These are phyloP conservation scores for Petrolisthes cinctipes DNA, from an alignment of 2,888 invertebrate genomes.

Conservation along the genomic window DNA sequence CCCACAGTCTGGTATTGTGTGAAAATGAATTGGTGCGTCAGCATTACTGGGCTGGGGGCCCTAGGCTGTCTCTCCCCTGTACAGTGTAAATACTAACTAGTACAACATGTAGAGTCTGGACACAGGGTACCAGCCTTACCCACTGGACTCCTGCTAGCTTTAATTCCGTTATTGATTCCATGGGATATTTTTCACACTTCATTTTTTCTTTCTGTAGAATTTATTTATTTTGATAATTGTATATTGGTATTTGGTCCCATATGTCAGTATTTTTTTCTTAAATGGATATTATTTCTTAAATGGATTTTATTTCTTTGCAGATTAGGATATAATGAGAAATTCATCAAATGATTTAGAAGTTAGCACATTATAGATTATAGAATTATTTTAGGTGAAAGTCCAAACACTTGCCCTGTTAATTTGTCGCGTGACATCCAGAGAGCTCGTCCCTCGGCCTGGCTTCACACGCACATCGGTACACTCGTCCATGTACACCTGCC, in stretches of 20 bases:
- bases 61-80: constrained; percentile 56
- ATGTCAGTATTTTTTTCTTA: constrained; percentile 19
- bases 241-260: constrained; percentile 38
- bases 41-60: constrained; percentile 23
- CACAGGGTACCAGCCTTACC: constrained; percentile 61
- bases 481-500: constrained; percentile 54
- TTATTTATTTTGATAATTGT: constrained; percentile 54
- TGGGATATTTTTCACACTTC: constrained; percentile 38
- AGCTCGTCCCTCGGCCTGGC: constrained; percentile 20
- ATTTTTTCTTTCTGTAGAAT: constrained; percentile 30
- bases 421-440: not conserved
- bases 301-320: constrained; percentile 25
- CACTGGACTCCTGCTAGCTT: constrained; percentile 61
- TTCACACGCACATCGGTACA: constrained; percentile 50
- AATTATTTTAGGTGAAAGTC: constrained; percentile 36
- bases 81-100: constrained; percentile 63
- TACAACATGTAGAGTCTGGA: constrained; percentile 60
- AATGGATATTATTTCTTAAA: not conserved
- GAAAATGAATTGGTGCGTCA: constrained; percentile 37
- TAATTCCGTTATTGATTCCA: constrained; percentile 59
- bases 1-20: constrained; percentile 31
- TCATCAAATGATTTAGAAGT: constrained; percentile 37
- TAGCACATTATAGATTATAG: constrained; percentile 44
- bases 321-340: constrained; percentile 29
- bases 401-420: not conserved